Evolutionary conservation across 2,888 invertebrate genomes (phyloP), one percentile per base, ranked within the genome.

Genomic region (Agrilus mali): DNA sequence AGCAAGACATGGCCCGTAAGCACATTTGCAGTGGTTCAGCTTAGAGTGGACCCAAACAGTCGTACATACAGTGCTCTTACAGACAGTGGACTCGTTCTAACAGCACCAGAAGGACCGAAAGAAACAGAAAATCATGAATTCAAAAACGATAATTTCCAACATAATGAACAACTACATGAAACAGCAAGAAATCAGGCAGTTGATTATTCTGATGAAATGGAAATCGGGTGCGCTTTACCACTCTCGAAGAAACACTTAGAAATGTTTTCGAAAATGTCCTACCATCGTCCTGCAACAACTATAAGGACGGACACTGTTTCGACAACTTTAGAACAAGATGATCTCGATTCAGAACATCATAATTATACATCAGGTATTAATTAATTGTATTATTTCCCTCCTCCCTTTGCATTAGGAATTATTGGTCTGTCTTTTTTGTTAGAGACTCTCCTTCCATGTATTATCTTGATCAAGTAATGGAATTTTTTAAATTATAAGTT

Each of bases 1-100:
- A 68, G 68, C 60, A 68, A 66, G 53, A 65, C 68, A 48, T 69
- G 68, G 68, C 68, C 68, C 7, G 63, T 66, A 43, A 61, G 56
- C 46, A 64, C 66, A 16, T 55, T 66, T 58, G 64, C 68, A 20
- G 63, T 67, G 39, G 66, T 68, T 4, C 66, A 68, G 52, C 52
- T 68, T 35, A 55, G 63, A 37, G 64, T 68, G 46, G 65, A 66
- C 49, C 58, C 60, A 36, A 60, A 60, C 36, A 66, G 66, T 12
- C 58, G 61, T 37, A 60, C 66, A 6, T 66, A 66, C 57, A 62
- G 62, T 44, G 60, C 64, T 16, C 53, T 64, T 31, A 55, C 59
- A 42, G 60, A 56, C 38, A 46, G 46, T 13, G 49, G 48, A 33
- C 36, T 36, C 34, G 33, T 31, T n/a, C 13, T 36, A 10, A 27